Percentiles rank a stretch among this genome's conserved stretches.
phyloP scores from a whole-genome alignment of 30 jellyfish, hydroid and myxozoan species.

The Clytia hemisphaerica region DNA sequence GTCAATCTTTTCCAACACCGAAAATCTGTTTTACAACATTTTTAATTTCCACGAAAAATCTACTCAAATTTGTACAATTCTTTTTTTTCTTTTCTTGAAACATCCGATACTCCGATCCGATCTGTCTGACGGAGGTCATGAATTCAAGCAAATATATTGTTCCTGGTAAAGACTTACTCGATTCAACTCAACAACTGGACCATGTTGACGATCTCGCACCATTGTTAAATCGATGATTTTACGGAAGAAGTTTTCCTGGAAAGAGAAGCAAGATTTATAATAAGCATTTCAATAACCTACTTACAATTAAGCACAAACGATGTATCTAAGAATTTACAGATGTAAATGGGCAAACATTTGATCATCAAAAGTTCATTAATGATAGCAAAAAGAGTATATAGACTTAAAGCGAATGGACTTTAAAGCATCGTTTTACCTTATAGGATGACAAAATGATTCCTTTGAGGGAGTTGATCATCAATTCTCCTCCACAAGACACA shows the following conservation, averaged over 20 bases:
- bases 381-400: neutral
- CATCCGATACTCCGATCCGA: too few relatives aligned
- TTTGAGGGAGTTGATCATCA: slow-evolving; percentile 21
- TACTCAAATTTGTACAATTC: too few relatives aligned
- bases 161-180: slow-evolving; percentile 52
- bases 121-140: too few relatives aligned
- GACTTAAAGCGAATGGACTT: too few relatives aligned
- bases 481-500: neutral
- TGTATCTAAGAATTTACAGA: neutral
- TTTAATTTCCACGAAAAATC: too few relatives aligned
- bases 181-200: slow-evolving; percentile 73
- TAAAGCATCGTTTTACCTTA: slow-evolving; percentile 10
- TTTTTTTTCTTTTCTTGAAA: too few relatives aligned
- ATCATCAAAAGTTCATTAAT: neutral
- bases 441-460: slow-evolving; percentile 19
- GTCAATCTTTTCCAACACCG: too few relatives aligned
- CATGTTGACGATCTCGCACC: slow-evolving; percentile 92
- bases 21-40: too few relatives aligned
- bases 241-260: slow-evolving; percentile 60
- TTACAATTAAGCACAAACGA: neutral
- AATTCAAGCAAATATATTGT: too few relatives aligned
- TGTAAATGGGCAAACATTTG: too few relatives aligned
- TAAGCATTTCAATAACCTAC: neutral
- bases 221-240: slow-evolving; percentile 59
- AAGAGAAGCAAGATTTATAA: neutral